Evolutionary conservation across 2,797 vertebrate species (phyloP).

Genomic region (Tinamus major): DNA sequence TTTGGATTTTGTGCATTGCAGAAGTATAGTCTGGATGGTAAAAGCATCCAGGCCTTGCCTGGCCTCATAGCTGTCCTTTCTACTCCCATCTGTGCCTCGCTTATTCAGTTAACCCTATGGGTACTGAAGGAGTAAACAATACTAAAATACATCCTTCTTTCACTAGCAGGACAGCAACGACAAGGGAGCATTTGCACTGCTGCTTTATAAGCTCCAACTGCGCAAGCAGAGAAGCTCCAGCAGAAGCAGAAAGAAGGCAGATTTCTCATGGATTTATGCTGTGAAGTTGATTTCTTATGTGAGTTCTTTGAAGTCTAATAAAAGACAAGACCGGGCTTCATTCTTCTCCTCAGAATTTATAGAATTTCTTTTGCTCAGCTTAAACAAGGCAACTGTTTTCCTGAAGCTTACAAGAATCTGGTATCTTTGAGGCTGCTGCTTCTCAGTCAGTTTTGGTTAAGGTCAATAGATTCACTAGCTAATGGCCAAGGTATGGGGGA

Average conservation of each 20-base stretch:
- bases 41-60: neutral
- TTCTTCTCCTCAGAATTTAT: neutral
- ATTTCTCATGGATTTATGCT: neutral
- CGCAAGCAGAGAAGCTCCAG: neutral
- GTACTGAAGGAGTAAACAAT: neutral
- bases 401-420: neutral
- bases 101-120: neutral
- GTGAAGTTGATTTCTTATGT: neutral
- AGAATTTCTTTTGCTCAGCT: neutral
- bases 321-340: neutral
- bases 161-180: neutral
- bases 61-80: neutral
- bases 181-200: neutral
- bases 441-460: neutral
- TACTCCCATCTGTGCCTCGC: neutral
- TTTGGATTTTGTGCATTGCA: accelerated
- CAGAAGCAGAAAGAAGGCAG: neutral
- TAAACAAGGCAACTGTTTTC: neutral
- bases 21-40: neutral
- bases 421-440: neutral
- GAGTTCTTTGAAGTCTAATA: neutral
- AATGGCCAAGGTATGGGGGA: neutral
- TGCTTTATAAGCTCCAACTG: neutral
- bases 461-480: neutral
- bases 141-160: neutral